phyloP scores from a whole-genome alignment of 2,888 invertebrate species.

The Orchesella flavescens region DNA sequence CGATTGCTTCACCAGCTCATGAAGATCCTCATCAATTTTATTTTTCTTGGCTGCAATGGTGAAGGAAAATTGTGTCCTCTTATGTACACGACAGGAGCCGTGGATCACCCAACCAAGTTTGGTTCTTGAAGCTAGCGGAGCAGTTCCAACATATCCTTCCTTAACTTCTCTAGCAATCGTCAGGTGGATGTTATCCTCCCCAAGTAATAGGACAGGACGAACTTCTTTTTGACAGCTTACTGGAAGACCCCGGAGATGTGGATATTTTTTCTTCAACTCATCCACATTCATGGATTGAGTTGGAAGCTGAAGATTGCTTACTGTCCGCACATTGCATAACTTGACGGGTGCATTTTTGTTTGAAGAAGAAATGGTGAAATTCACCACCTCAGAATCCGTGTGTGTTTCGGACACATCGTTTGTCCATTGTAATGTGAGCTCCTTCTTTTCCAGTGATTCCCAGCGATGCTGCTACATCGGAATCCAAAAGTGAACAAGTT shows the following conservation, averaged over 20 bases:
- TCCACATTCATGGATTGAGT: neutral
- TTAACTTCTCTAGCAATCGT: slow-evolving; percentile 16
- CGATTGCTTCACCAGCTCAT: too few species aligned
- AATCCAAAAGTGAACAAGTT: slow-evolving; percentile 34
- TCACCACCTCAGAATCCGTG: neutral
- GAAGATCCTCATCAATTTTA: too few species aligned
- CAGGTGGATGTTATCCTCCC: slow-evolving; percentile 27
- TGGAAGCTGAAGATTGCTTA: slow-evolving; percentile 22
- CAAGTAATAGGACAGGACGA: slow-evolving; percentile 3
- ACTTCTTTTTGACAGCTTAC: neutral
- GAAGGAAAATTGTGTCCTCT: too few species aligned
- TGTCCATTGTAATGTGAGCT: neutral
- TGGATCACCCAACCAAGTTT: slow-evolving; percentile 43
- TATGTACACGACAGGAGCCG: neutral
- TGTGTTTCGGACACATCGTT: neutral
- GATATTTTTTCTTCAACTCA: neutral
- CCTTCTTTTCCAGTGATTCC: slow-evolving; percentile 23
- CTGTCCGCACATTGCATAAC: slow-evolving; percentile 8
- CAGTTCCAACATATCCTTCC: neutral
- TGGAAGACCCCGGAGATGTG: neutral
- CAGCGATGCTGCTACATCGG: slow-evolving; percentile 28
- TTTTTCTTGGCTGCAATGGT: too few species aligned
- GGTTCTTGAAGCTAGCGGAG: slow-evolving; percentile 13
- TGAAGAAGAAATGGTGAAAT: neutral
- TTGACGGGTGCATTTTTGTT: neutral